Percentiles rank a stretch among this genome's conserved stretches.
These are phyloP conservation scores for Exephanes ischioxanthus DNA, from an alignment of 2,888 invertebrate species.

Conservation along the genomic window DNA sequence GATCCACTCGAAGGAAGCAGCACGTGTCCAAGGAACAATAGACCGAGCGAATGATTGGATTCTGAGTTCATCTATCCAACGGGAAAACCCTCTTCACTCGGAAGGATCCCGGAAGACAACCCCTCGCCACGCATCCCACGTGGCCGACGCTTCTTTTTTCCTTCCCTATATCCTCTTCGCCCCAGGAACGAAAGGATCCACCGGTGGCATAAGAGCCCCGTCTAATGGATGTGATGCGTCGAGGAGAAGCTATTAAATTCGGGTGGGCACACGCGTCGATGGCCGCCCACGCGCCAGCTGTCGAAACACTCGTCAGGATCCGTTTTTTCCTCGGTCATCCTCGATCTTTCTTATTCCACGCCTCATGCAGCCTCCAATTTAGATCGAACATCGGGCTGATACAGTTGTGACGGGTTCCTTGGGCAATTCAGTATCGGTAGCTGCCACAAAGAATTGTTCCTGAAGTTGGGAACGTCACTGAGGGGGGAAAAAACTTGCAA, in stretches of 20 bases:
- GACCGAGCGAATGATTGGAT: conserved; percentile 40
- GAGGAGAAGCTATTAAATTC: conserved; percentile 66
- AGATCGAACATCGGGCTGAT: neutral
- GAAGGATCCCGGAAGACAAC: conserved; percentile 46
- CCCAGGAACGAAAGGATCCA: conserved; percentile 7
- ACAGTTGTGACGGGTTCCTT: neutral
- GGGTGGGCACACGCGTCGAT: conserved; percentile 53
- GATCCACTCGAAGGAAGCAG: conserved; percentile 34
- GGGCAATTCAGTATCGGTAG: neutral
- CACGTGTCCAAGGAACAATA: conserved; percentile 38
- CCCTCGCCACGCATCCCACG: conserved; percentile 45
- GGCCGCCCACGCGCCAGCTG: conserved; percentile 71
- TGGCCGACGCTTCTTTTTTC: conserved; percentile 29
- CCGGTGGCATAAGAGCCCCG: conserved; percentile 17
- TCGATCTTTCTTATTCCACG: conserved; percentile 23
- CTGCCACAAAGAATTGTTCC: neutral
- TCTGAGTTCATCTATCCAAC: conserved; percentile 36
- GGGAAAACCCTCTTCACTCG: conserved; percentile 35
- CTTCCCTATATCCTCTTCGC: conserved; percentile 8
- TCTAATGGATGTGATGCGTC: conserved; percentile 50
- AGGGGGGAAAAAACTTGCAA: neutral
- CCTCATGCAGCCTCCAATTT: neutral
- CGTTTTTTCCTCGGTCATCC: conserved; percentile 19
- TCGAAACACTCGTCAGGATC: conserved; percentile 56
- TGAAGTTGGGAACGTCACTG: neutral